Base-by-base conservation (phyloP, 2,113 vertebrate species). In the Poecilia latipinna region DNA sequence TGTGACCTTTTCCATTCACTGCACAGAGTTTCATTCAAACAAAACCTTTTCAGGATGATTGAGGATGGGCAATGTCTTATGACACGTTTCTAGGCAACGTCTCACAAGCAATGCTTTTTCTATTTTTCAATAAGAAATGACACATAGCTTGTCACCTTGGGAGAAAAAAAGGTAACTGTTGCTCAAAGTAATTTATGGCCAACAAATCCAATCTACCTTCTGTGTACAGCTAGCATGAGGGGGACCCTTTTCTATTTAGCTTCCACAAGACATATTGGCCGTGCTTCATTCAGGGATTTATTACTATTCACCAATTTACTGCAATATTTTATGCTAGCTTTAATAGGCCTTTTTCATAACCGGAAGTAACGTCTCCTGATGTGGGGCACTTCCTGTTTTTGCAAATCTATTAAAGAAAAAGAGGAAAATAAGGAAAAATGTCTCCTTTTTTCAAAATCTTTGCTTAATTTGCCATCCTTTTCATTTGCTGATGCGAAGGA, bases 201-300 rank as follows among this genome's bases (percentile, higher is more conserved):
- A 44, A 44, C 66, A 68, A 37, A 69, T 77, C 29, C 12, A 67
- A 78, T 42, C 77, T 80, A 33, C 69, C 54, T 77, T 85, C 24
- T n/a, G 28, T 75, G 73, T 19, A 77, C 42, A 22, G 51, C 22
- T 48, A 48, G 66, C 8, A 54, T 35, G 72, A 54, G 24, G 10
- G 0, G 7, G 31, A 72, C 31, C 12, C 57, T 39, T 78, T 80
- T 24, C 64, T 78, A 84, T 83, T 86, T 65, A 87, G 73, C 44
- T 35, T 68, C 79, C 61, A 74, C 65, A 86, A 73, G 83, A 71
- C 78, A 68, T 78, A 13, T 0, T 51, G 75, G 75, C 82, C 72
- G 88, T 75, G 85, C 82, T 84, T 75, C 73, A 78, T 82, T 86
- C 68, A 86, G 35, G 70, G 79, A 67, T 78, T 80, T 78, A 31